These are phyloP conservation scores for Akabosia matsudoensis DNA, from an alignment of 1,140 invertebrate species.

Conservation along the genomic window DNA sequence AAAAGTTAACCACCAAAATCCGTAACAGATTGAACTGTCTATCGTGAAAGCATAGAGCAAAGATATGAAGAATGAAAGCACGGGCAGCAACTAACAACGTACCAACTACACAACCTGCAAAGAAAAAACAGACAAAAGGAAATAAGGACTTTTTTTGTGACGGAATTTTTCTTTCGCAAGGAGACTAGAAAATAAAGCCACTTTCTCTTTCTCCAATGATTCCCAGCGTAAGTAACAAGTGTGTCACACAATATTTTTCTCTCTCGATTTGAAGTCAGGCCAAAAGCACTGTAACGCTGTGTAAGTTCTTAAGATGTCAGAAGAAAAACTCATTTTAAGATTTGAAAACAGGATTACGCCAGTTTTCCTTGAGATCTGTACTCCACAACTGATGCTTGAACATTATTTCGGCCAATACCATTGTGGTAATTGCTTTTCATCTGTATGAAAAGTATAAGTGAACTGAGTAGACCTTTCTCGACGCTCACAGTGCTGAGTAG, in stretches of 20 bases:
- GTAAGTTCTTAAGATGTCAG: background rate
- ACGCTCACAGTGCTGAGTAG: too few relatives aligned
- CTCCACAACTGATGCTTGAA: background rate
- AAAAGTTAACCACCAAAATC: background rate
- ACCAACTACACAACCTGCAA: too few relatives aligned
- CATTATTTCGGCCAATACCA: background rate
- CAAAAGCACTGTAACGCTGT: background rate
- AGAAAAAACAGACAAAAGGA: too few relatives aligned
- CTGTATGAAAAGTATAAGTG: background rate
- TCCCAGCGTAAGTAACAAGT: background rate
- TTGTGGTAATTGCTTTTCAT: slow-evolving; percentile 6
- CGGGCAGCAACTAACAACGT: background rate
- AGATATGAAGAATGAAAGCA: background rate
- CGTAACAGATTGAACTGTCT: background rate
- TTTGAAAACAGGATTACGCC: slow-evolving; percentile 4
- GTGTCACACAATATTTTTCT: background rate
- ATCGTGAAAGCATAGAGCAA: background rate
- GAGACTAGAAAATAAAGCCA: slow-evolving; percentile 5
- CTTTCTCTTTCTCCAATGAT: background rate
- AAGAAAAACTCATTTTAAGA: slow-evolving; percentile 9
- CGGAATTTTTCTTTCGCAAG: background rate
- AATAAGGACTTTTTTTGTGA: too few relatives aligned
- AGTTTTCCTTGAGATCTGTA: background rate
- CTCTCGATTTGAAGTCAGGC: background rate
- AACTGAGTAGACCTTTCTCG: background rate